Base-by-base conservation (phyloP, 1,140 invertebrate genomes). In the Cherax quadricarinatus region DNA sequence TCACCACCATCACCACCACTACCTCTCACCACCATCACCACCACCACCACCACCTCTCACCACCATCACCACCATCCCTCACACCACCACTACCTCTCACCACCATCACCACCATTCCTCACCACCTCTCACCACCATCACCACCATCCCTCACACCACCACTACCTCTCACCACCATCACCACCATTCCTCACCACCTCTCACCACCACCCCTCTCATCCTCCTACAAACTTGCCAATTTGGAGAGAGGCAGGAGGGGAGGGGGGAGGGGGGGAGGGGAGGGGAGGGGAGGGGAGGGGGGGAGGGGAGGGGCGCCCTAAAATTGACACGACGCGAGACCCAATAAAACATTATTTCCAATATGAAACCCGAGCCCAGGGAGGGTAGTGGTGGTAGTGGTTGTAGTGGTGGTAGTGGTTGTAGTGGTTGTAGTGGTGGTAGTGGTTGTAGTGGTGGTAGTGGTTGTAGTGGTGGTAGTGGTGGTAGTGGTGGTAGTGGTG, bases 341-440 rank as follows among this genome's bases (percentile, higher is more conserved):
- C 79, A 89, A 89, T 89, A 89, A 89, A 89, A 89, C 88, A 89
- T 83, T 88, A 89, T 83, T 89, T 83, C 88, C 88, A 82, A 89
- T 89, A 89, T 89, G 88, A 89, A 83, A 89, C 88, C 60, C 73
- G 86, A 49, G 49, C 75, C 73, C 62, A 57, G 18, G 10, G 14
- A 12, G 9, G 57, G 57, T 60, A 3, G 51, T 70, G 84, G n/a
- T 30, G 62, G 53, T 60, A 3, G 57, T 60, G 57, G 57, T 60
- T 9, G 57, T 60, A 48, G 30, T 21, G 70, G 49, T 83, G 30
- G n/a, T 21, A 24, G 30, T 41, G 30, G 30, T 41, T 1, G 30
- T 41, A 2, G 30, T 41, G 30, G 2, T 41, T 41, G 30, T 41
- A 41, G 30, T 41, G 30, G n/a, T n/a, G 30, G 30, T 41, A 2